These are phyloP conservation scores for Nipponia nippon DNA, from an alignment of 2,113 vertebrate genomes.

Conservation along the genomic window DNA sequence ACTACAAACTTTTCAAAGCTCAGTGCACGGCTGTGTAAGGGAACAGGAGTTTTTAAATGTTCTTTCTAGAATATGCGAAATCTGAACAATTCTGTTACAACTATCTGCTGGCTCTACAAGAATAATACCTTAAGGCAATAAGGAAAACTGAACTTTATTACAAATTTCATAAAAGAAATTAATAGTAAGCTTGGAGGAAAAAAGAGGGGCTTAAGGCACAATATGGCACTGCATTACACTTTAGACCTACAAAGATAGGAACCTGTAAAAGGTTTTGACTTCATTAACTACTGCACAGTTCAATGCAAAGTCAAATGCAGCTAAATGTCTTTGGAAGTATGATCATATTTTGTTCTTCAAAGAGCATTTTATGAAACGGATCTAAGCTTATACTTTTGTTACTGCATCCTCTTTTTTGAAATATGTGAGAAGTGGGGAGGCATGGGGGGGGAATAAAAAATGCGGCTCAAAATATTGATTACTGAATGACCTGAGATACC, in stretches of 20 bases:
- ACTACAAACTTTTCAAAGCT: background rate
- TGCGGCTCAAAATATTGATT: background rate
- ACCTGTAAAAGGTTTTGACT: background rate
- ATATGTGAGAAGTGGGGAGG: background rate
- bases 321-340: background rate
- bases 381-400: background rate
- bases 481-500: background rate
- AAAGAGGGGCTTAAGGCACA: background rate
- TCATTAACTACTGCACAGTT: background rate
- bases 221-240: background rate
- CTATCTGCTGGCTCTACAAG: background rate
- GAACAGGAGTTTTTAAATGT: background rate
- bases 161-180: slow-evolving; percentile 26
- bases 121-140: slow-evolving; percentile 34
- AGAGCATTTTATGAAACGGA: background rate
- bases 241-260: background rate
- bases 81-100: background rate
- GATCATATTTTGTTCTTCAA: slow-evolving; percentile 14
- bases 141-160: slow-evolving; percentile 42
- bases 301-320: background rate
- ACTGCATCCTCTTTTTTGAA: background rate
- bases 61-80: background rate
- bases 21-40: background rate
- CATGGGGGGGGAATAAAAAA: background rate
- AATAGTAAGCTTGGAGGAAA: background rate